Evolutionary conservation across 2,113 vertebrate species (phyloP).

Genomic region (Stomatorhinus ivindoensis): DNA sequence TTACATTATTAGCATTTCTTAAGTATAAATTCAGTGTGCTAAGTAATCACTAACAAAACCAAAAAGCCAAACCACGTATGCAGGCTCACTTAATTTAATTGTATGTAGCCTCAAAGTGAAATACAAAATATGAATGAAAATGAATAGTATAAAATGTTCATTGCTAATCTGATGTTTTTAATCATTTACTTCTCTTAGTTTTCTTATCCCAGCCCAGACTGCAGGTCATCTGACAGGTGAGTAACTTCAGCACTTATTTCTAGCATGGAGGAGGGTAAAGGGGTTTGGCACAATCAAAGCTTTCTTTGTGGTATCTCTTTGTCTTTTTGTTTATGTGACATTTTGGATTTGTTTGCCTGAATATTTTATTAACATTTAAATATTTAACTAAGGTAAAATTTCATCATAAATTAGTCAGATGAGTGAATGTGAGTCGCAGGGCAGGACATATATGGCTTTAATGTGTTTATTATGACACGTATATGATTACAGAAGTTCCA

Average conservation of each 20-base stretch:
- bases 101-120: not conserved
- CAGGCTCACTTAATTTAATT: not conserved
- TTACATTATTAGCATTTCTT: not conserved
- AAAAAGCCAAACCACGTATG: not conserved
- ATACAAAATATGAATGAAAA: not conserved
- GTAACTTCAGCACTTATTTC: not conserved
- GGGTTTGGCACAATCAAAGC: not conserved
- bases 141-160: not conserved
- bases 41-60: not conserved
- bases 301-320: not conserved
- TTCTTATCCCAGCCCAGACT: not conserved
- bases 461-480: not conserved
- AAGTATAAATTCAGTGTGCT: not conserved
- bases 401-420: not conserved
- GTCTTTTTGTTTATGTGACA: not conserved
- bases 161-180: not conserved
- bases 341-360: not conserved
- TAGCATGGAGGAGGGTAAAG: not conserved
- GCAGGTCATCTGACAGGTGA: not conserved
- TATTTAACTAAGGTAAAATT: not conserved
- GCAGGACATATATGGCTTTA: not conserved
- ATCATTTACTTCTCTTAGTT: not conserved
- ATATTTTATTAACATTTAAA: not conserved
- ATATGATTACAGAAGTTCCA: not conserved
- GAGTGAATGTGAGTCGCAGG: not conserved